Evolutionary conservation across 2,888 invertebrate genomes (phyloP).

Genomic region (Oscheius sp.): DNA sequence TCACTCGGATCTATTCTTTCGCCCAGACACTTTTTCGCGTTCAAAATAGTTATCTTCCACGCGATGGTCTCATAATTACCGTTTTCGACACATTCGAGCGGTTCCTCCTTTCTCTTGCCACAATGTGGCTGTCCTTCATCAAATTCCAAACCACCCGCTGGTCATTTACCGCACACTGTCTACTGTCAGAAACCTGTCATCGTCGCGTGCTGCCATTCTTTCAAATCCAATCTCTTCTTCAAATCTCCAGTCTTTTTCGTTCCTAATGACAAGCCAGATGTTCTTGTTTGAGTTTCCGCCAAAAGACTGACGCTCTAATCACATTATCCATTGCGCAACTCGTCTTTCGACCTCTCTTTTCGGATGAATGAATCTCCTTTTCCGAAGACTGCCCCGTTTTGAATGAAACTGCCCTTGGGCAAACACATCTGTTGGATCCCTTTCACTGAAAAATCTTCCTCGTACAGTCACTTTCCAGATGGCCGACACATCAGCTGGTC

Average conservation of each 20-base stretch:
- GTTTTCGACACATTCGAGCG: no score
- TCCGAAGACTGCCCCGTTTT: constrained; percentile 16
- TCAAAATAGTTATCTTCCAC: no score
- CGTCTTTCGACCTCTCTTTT: constrained; percentile 18
- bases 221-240: constrained; percentile 3
- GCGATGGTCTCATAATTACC: no score
- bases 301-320: constrained; percentile 4
- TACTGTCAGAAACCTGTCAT: no score
- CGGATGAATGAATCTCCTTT: constrained; percentile 27
- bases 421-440: constrained; percentile 18
- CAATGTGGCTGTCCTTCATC: constrained; percentile 8
- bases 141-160: constrained; percentile 20
- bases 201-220: no score
- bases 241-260: neutral
- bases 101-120: no score
- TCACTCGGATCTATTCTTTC: no score
- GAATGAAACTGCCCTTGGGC: constrained; percentile 20
- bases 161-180: constrained; percentile 16
- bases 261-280: neutral
- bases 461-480: constrained; percentile 22
- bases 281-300: constrained; percentile 4
- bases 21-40: no score
- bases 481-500: constrained; percentile 34
- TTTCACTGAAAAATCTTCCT: constrained; percentile 1
- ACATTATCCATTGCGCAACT: constrained; percentile 25